Evolutionary conservation across 2,113 vertebrate species (phyloP).

Genomic region (Aramus guarauna): DNA sequence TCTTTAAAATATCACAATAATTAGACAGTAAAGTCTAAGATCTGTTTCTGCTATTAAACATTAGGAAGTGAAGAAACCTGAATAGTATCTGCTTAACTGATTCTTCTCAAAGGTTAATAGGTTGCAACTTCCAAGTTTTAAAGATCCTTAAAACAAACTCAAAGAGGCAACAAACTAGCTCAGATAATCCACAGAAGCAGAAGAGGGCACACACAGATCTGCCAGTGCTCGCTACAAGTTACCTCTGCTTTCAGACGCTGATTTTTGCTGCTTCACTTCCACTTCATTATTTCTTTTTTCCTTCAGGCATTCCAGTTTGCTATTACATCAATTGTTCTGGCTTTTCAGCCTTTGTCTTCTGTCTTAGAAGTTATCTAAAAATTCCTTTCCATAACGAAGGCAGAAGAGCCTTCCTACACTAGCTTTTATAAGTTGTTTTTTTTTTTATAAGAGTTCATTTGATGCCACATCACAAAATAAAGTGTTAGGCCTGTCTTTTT

Average conservation of each 20-base stretch:
- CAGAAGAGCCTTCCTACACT: background rate
- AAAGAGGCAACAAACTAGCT: background rate
- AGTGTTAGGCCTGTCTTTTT: background rate
- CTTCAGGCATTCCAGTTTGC: background rate
- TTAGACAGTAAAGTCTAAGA: background rate
- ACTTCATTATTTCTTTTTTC: background rate
- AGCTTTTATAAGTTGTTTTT: background rate
- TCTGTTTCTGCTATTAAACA: background rate
- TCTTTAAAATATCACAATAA: background rate
- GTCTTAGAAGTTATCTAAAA: background rate
- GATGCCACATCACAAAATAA: background rate
- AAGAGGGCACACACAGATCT: background rate
- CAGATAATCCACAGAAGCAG: background rate
- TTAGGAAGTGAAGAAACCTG: background rate
- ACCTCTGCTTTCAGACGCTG: background rate
- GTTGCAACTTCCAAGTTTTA: background rate
- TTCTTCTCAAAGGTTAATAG: background rate
- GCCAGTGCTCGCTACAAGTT: background rate
- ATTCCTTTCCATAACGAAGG: background rate
- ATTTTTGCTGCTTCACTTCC: background rate
- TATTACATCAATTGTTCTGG: background rate
- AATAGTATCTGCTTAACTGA: background rate
- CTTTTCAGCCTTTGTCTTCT: background rate
- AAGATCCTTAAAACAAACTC: background rate
- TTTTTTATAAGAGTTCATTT: background rate